A percentile compares a stretch with the other conserved stretches of the same genome.
These are phyloP conservation scores for Holothuria scabra DNA, from an alignment of 53 echinoderm and acorn worm species.

Conservation along the genomic window DNA sequence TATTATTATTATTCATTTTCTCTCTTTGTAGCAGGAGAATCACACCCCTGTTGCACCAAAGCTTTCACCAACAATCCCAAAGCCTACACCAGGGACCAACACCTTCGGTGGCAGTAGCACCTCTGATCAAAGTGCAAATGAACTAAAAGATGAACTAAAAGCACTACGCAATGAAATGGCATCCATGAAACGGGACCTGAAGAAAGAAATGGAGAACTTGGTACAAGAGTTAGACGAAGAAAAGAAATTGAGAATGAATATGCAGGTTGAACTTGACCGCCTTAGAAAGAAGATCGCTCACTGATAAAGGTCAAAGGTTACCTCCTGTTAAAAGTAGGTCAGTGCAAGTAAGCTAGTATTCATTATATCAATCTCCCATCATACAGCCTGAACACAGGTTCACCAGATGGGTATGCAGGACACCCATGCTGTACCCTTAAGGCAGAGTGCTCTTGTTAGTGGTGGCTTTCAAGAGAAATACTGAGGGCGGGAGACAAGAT, in stretches of 20 bases:
- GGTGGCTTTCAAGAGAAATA: too few species aligned
- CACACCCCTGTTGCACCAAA: neutral
- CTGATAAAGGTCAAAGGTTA: constrained; percentile 41
- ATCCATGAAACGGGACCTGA: constrained; percentile 47
- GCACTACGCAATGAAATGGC: constrained; percentile 35
- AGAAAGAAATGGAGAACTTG: constrained; percentile 85
- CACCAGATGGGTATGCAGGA: too few species aligned
- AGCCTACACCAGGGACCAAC: neutral
- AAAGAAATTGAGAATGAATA: constrained; percentile 88
- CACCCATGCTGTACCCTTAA: too few species aligned
- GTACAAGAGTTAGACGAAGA: constrained; percentile 96
- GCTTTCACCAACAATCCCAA: neutral
- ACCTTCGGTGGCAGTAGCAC: neutral
- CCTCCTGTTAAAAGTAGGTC: neutral
- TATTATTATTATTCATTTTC: neutral
- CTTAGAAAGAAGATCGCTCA: constrained; percentile 78
- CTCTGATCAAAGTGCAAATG: constrained; percentile 14
- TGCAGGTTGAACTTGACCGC: constrained; percentile 94
- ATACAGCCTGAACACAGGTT: neutral
- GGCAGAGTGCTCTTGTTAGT: too few species aligned
- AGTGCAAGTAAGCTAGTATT: constrained; percentile 41
- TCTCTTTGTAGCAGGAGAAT: neutral
- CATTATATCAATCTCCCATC: constrained; percentile 30
- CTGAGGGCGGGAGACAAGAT: too few species aligned
- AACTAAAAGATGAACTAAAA: constrained; percentile 62